phyloP scores from a whole-genome alignment of 2,113 vertebrate species.

The Porphyrio hochstetteri region DNA sequence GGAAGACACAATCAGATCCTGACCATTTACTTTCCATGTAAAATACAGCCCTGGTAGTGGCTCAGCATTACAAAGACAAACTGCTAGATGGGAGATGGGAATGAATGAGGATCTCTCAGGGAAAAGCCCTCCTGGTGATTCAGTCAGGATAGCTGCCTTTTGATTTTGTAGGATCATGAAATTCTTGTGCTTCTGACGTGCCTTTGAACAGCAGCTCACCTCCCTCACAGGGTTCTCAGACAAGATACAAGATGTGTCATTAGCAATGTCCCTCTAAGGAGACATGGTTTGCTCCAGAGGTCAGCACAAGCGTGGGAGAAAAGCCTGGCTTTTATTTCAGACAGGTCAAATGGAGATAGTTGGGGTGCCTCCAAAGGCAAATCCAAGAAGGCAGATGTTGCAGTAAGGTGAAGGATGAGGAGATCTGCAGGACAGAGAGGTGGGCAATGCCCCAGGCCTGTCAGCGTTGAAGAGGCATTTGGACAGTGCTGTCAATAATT shows the following conservation, averaged over 20 bases:
- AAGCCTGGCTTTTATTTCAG: neutral
- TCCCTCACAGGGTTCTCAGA: neutral
- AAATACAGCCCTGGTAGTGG: neutral
- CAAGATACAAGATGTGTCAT: neutral
- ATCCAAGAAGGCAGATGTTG: neutral
- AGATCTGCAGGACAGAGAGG: neutral
- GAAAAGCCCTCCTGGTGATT: neutral
- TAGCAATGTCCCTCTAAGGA: neutral
- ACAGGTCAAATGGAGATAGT: neutral
- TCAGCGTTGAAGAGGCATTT: too few species aligned
- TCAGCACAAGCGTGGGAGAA: neutral
- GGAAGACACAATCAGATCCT: neutral
- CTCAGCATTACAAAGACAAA: neutral
- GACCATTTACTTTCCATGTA: neutral
- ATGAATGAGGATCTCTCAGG: neutral
- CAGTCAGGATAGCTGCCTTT: neutral
- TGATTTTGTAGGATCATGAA: neutral
- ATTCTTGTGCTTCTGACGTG: neutral
- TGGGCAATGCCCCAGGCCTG: too few species aligned
- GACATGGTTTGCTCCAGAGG: neutral
- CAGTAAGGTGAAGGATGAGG: neutral
- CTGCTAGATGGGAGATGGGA: neutral
- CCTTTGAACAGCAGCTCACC: neutral
- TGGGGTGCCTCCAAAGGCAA: neutral
- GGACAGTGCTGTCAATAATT: too few species aligned